Evolutionary conservation across 2,888 invertebrate genomes (phyloP), one percentile per base, ranked within the genome.

Genomic region (Chaitophorus viminalis): DNA sequence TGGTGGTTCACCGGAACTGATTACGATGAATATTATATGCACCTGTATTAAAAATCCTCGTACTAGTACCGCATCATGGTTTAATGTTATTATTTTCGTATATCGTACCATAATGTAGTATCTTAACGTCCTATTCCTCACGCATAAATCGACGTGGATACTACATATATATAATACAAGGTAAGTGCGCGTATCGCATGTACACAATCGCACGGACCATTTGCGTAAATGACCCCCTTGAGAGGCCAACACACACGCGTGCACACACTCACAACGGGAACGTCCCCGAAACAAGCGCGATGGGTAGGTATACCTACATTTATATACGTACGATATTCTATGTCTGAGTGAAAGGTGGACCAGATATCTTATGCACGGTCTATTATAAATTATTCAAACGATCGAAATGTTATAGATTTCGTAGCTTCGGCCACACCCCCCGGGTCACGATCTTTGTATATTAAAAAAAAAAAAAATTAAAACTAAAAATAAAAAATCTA

Each of bases 331-430:
- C n/a, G n/a, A n/a, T n/a, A n/a, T n/a, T 54, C 77, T 78, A 36
- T 60, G 21, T 60, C 78, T 25, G 70, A 87, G 86, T 79, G 86
- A 87, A 87, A 87, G 79, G 79, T 81, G 86, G 86, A 87, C 86
- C 79, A 79, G 78, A 87, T 79, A 87, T 87, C 86, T 87, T 79
- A 72, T 65, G 79, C 86, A 87, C 86, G 86, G 86, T 74, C 81
- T 87, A 79, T 79, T 87, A 87, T 87, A 87, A 87, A 87, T 87
- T 87, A 87, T 87, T 87, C 86, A 81, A 86, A 86, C 86, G 86
- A 86, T 86, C 86, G 86, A 87, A 87, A 87, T 87, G 86, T 87
- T 87, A 87, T 87, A 87, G 86, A 87, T 87, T 87, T 87, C 86
- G 79, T 60, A 31, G 79, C 60, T 87, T 31, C 79, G 79, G 65